Conservation (phyloP, 2,888 invertebrate genomes). For the Ctenicera cuprea region DNA sequence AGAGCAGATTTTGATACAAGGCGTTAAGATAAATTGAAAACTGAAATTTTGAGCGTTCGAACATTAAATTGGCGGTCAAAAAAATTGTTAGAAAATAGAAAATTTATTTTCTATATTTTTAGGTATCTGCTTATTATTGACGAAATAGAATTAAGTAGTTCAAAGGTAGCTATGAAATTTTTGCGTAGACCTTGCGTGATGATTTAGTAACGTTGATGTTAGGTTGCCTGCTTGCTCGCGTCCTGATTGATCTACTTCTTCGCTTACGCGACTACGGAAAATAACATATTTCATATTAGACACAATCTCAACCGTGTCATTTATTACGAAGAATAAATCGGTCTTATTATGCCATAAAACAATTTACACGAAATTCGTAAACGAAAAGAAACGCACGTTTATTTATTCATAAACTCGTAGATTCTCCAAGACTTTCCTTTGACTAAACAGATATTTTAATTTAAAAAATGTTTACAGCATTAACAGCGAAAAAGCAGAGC, state of each 20-base stretch:
- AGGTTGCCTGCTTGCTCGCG: slow-evolving; percentile 57
- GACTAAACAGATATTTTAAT: slow-evolving; percentile 12
- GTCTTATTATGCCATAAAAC: slow-evolving; percentile 12
- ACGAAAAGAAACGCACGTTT: neutral
- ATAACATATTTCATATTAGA: slow-evolving; percentile 53
- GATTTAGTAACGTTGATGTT: slow-evolving; percentile 57
- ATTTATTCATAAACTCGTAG: neutral
- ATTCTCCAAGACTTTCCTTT: slow-evolving; percentile 21
- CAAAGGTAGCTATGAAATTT: slow-evolving; percentile 5
- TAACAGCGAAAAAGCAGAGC: too few species aligned
- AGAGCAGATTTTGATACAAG: too few species aligned
- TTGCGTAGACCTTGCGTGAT: slow-evolving; percentile 55
- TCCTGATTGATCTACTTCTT: slow-evolving; percentile 58
- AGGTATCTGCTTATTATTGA: too few species aligned
- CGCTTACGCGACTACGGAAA: slow-evolving; percentile 41
- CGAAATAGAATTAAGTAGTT: slow-evolving; percentile 25
- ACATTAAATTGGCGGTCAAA: too few species aligned
- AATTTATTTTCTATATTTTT: too few species aligned
- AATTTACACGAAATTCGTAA: slow-evolving; percentile 3
- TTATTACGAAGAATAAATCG: slow-evolving; percentile 49
- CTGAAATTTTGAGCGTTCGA: too few species aligned
- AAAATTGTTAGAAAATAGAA: too few species aligned
- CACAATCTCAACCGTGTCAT: slow-evolving; percentile 52
- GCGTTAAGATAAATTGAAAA: too few species aligned
- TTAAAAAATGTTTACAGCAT: neutral